A percentile compares a stretch with the other conserved stretches of the same genome.
phyloP scores from a whole-genome alignment of 2,888 invertebrate genomes.

The Ectemnius lituratus region DNA sequence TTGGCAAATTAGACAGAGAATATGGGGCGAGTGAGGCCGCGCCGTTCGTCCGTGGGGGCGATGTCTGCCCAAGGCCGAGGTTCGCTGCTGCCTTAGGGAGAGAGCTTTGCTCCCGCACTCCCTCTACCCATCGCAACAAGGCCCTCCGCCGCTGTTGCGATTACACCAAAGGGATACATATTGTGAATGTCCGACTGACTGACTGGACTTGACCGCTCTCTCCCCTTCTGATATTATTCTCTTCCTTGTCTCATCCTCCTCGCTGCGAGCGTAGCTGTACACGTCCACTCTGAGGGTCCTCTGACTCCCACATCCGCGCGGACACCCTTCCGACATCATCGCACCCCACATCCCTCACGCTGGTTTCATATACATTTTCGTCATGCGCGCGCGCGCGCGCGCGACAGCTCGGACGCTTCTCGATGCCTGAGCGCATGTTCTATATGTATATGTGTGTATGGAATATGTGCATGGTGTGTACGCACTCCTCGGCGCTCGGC shows the following conservation, averaged over 20 bases:
- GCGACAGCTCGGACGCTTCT: conserved; percentile 12
- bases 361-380: conserved; percentile 24
- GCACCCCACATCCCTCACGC: too few relatives aligned
- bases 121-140: conserved; percentile 47
- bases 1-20: conserved; percentile 73
- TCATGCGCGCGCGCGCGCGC: conserved; percentile 5
- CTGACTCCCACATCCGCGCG: background rate
- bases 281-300: background rate
- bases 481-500: background rate
- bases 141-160: conserved; percentile 57
- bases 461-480: too few relatives aligned
- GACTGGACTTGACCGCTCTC: conserved; percentile 51
- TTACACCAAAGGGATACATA: conserved; percentile 65
- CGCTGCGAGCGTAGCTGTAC: too few relatives aligned
- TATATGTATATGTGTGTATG: too few relatives aligned
- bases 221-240: conserved; percentile 3
- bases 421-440: conserved; percentile 1
- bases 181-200: conserved; percentile 63
- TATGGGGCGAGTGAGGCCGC: conserved; percentile 61
- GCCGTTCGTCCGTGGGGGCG: conserved; percentile 27
- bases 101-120: too few relatives aligned
- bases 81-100: too few relatives aligned
- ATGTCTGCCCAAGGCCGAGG: too few relatives aligned
- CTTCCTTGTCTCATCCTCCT: conserved; percentile 6
- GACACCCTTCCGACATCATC: background rate